Evolutionary conservation across 2,113 vertebrate species (phyloP).

Genomic region (Toxotes jaculatrix): DNA sequence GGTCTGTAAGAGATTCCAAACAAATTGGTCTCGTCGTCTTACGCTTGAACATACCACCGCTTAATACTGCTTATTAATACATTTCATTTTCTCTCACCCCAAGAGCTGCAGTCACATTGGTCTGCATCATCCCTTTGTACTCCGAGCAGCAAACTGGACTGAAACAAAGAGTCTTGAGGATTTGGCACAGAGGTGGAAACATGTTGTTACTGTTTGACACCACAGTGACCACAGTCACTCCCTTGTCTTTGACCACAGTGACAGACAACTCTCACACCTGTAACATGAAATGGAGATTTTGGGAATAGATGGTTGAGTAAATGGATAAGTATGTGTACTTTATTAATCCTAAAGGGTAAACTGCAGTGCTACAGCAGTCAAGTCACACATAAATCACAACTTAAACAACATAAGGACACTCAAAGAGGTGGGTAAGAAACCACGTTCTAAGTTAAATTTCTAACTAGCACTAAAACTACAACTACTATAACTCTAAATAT

Average conservation of each 20-base stretch:
- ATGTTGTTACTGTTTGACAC: constrained; percentile 29
- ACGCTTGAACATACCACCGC: neutral
- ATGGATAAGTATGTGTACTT: too few relatives aligned
- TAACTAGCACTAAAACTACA: too few relatives aligned
- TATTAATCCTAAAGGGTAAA: too few relatives aligned
- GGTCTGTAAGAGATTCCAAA: constrained; percentile 54
- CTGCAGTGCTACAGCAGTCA: too few relatives aligned
- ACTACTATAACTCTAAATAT: too few relatives aligned
- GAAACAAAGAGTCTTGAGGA: constrained; percentile 61
- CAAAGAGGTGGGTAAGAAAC: too few relatives aligned
- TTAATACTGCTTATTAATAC: neutral
- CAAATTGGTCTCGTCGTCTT: neutral
- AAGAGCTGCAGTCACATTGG: constrained; percentile 10
- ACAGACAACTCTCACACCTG: constrained; percentile 53
- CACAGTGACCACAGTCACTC: constrained; percentile 49
- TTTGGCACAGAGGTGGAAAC: constrained; percentile 51
- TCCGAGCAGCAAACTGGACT: constrained; percentile 40
- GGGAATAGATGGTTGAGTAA: too few relatives aligned
- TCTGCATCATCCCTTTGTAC: neutral
- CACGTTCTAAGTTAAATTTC: too few relatives aligned
- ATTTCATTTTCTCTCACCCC: constrained; percentile 61
- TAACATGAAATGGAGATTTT: neutral
- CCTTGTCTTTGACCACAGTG: constrained; percentile 28
- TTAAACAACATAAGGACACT: too few relatives aligned
- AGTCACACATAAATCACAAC: too few relatives aligned